phyloP scores from a whole-genome alignment of 2,888 invertebrate genomes.

The Campaea margaritaria region DNA sequence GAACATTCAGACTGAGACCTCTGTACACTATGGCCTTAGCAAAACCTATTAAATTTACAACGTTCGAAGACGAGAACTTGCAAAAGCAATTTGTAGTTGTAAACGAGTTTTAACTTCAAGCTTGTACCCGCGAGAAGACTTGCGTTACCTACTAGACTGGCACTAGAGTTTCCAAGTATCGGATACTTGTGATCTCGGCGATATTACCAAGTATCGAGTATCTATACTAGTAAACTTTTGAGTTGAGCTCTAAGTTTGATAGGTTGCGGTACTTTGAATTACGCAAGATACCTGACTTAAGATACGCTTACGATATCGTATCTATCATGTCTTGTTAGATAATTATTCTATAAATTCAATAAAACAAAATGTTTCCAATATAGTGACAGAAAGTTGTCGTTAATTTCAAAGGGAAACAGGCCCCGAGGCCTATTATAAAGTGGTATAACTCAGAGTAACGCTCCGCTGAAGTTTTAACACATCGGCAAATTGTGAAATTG shows the following conservation, averaged over 20 bases:
- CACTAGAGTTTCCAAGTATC: constrained; percentile 3
- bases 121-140: constrained; percentile 2
- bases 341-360: neutral
- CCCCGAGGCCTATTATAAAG: constrained; percentile 11
- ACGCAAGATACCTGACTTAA: too few relatives aligned
- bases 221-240: too few relatives aligned
- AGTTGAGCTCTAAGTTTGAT: too few relatives aligned
- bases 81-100: constrained; percentile 49
- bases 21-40: constrained; percentile 2
- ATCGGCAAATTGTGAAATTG: constrained; percentile 27
- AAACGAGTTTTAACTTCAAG: constrained; percentile 31
- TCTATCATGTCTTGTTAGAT: too few relatives aligned
- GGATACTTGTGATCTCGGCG: neutral
- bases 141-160: neutral
- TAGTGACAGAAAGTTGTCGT: constrained; percentile 1
- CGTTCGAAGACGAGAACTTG: constrained; percentile 17
- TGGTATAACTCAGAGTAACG: constrained; percentile 18
- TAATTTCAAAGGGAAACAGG: constrained; percentile 10
- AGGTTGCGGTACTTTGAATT: too few relatives aligned
- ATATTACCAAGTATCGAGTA: neutral
- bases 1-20: neutral
- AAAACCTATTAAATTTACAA: constrained; percentile 24
- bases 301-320: too few relatives aligned
- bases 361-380: neutral
- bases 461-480: constrained; percentile 28